Conservation (phyloP, 2,113 vertebrate genomes). For the Odobenus rosmarus region DNA sequence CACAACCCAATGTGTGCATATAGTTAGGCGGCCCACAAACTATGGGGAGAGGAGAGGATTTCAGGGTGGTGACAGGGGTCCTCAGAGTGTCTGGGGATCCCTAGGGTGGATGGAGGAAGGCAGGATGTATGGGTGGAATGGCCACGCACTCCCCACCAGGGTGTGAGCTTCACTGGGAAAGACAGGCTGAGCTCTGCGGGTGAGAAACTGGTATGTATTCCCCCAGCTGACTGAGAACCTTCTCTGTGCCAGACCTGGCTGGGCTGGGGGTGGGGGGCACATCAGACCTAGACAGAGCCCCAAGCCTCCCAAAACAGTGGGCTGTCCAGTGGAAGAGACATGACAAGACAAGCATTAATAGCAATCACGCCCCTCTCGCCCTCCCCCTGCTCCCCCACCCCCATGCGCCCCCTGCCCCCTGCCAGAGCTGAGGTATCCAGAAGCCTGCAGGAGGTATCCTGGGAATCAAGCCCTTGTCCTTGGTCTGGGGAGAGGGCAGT, state of each 20-base stretch:
- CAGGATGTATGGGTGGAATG: neutral
- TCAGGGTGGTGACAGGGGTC: neutral
- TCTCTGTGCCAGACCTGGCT: neutral
- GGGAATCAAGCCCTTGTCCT: slow-evolving; percentile 29
- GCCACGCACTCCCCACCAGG: neutral
- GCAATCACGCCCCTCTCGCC: neutral
- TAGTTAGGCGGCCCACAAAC: neutral
- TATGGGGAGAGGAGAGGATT: neutral
- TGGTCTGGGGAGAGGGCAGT: neutral
- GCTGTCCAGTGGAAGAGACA: neutral
- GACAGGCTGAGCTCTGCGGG: neutral
- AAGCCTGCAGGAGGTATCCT: neutral
- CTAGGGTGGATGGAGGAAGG: neutral
- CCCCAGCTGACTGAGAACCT: neutral
- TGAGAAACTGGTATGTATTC: neutral
- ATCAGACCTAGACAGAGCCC: neutral
- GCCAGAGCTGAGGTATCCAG: neutral
- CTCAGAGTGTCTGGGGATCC: neutral
- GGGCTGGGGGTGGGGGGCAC: neutral
- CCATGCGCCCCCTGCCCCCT: neutral
- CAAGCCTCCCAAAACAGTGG: neutral
- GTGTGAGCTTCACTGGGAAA: neutral
- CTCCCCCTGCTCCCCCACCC: neutral
- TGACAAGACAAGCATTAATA: neutral
- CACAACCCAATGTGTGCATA: neutral